Conservation (phyloP, 2,113 vertebrate genomes). For the Hippocampus zosterae region DNA sequence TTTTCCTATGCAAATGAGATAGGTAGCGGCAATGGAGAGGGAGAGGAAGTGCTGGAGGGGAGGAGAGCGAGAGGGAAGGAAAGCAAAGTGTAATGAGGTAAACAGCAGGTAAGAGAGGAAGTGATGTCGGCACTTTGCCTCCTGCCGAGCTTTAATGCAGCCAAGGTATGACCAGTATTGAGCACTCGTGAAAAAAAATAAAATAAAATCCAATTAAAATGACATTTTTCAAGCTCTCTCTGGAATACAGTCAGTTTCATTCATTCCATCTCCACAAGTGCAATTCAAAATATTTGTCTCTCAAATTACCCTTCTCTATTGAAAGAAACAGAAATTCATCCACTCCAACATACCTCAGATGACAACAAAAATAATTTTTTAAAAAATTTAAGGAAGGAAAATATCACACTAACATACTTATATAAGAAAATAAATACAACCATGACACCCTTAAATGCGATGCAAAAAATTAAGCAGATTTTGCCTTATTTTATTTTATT, state of each 20-base stretch:
- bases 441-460: neutral
- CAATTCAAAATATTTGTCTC: no score
- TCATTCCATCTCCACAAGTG: no score
- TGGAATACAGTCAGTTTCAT: no score
- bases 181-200: neutral
- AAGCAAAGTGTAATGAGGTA: constrained; percentile 17
- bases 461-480: neutral
- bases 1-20: constrained; percentile 68
- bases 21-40: constrained; percentile 46
- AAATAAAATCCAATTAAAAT: no score
- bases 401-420: neutral
- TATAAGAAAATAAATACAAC: neutral
- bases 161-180: neutral
- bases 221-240: no score
- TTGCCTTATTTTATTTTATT: no score
- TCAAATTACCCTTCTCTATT: no score
- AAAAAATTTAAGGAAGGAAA: neutral
- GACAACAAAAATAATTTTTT: no score
- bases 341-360: no score
- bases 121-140: neutral
- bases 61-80: neutral
- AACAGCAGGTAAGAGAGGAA: constrained; percentile 36
- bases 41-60: constrained; percentile 26
- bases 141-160: neutral
- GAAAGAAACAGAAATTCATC: no score